Conservation (phyloP, 1,140 invertebrate genomes). For the Anoplophora glabripennis region DNA sequence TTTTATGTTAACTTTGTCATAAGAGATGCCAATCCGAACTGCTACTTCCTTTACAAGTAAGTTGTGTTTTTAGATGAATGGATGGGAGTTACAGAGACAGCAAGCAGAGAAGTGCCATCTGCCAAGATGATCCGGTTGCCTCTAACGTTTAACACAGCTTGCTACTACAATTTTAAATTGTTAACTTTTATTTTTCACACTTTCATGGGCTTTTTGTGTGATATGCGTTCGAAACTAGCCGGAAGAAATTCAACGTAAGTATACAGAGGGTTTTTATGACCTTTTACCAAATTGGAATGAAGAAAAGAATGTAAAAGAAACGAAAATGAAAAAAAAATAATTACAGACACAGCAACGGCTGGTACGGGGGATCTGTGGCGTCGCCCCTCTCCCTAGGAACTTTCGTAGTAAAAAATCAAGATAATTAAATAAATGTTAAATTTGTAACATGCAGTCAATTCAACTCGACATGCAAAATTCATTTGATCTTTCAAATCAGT, state of each 20-base stretch:
- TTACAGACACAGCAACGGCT: too few relatives aligned
- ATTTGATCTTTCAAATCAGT: too few relatives aligned
- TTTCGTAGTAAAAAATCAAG: too few relatives aligned
- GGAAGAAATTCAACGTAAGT: constrained; percentile 60
- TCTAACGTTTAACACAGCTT: constrained; percentile 21
- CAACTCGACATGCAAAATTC: too few relatives aligned
- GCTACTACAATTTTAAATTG: constrained; percentile 40
- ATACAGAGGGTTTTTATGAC: too few relatives aligned
- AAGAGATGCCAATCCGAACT: too few relatives aligned
- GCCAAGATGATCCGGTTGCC: constrained; percentile 29
- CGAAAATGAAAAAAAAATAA: too few relatives aligned
- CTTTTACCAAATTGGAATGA: background rate
- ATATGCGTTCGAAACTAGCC: constrained; percentile 52
- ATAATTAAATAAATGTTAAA: too few relatives aligned
- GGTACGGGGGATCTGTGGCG: too few relatives aligned
- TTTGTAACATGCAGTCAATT: too few relatives aligned
- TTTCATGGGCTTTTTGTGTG: constrained; percentile 58
- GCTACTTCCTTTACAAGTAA: background rate
- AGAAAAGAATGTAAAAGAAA: background rate
- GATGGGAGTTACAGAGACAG: constrained; percentile 11
- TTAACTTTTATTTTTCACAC: constrained; percentile 55
- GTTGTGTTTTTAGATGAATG: constrained; percentile 9
- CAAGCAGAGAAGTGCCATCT: constrained; percentile 6
- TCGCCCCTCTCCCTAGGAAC: too few relatives aligned
- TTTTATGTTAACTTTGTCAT: too few relatives aligned